A percentile compares a stretch with the other conserved stretches of the same genome.
Evolutionary conservation across 2,797 vertebrate species (phyloP).

Genomic region (Numenius phaeopus): DNA sequence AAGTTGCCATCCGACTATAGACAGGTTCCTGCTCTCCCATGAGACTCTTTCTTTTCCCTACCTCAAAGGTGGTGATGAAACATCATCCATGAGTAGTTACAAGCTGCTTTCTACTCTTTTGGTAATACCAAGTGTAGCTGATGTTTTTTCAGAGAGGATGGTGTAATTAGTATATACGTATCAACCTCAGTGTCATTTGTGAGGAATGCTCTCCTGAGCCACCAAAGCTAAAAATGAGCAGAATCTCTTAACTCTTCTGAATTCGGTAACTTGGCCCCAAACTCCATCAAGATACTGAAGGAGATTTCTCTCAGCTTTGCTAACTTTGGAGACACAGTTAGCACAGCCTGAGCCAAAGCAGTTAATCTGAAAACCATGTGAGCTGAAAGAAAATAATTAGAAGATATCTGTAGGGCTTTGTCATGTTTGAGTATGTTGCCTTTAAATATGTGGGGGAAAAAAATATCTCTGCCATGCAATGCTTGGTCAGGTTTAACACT

Average conservation of each 20-base stretch:
- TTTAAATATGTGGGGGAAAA: not conserved
- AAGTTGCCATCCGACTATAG: not conserved
- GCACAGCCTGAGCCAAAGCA: not conserved
- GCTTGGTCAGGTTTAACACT: not conserved
- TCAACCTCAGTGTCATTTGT: fast-evolving
- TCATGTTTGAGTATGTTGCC: not conserved
- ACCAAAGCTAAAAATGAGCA: not conserved
- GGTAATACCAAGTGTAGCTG: not conserved
- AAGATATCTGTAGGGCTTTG: not conserved
- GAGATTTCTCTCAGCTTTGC: not conserved
- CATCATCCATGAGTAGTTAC: not conserved
- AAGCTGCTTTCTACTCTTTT: not conserved
- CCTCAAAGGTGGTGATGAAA: not conserved
- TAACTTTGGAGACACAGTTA: not conserved
- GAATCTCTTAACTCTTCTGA: not conserved
- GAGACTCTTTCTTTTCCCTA: not conserved
- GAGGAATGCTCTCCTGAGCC: not conserved
- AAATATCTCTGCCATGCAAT: not conserved
- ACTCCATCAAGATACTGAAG: not conserved
- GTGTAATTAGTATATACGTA: not conserved
- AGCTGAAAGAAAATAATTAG: not conserved
- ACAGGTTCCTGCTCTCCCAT: not conserved
- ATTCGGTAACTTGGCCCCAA: not conserved
- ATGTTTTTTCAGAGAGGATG: not conserved
- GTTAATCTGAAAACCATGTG: not conserved